These are phyloP conservation scores for Syndactyla subalaris DNA, from an alignment of 2,797 vertebrate species.

Conservation along the genomic window DNA sequence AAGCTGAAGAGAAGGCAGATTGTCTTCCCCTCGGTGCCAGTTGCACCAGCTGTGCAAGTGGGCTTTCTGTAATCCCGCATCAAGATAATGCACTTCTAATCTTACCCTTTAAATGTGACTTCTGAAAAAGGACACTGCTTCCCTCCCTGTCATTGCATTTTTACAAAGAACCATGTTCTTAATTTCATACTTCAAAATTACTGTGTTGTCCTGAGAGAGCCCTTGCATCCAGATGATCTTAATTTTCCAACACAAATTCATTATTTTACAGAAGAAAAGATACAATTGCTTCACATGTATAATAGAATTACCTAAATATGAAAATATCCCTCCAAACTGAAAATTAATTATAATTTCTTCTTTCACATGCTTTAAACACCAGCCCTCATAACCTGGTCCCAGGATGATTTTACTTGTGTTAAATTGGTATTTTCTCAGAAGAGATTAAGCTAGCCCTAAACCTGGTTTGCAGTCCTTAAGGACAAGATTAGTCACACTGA, in stretches of 20 bases:
- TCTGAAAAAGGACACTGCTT: constrained; percentile 13
- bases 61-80: constrained; percentile 17
- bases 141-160: background rate
- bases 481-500: background rate
- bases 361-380: background rate
- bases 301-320: constrained; percentile 8
- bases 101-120: constrained; percentile 12
- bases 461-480: background rate
- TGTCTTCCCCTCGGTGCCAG: background rate
- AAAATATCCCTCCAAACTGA: background rate
- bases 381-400: background rate
- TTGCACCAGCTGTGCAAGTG: constrained; percentile 6
- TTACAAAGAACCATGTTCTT: background rate
- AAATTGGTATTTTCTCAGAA: background rate
- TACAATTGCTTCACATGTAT: background rate
- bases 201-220: background rate
- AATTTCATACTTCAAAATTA: background rate
- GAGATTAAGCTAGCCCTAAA: background rate
- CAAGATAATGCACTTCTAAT: constrained; percentile 54
- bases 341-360: background rate
- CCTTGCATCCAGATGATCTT: background rate
- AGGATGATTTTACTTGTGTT: background rate
- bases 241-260: constrained; percentile 37
- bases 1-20: background rate
- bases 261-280: constrained; percentile 7